Base-by-base conservation (phyloP, 1,140 invertebrate species). In the Branchinecta lynchi region DNA sequence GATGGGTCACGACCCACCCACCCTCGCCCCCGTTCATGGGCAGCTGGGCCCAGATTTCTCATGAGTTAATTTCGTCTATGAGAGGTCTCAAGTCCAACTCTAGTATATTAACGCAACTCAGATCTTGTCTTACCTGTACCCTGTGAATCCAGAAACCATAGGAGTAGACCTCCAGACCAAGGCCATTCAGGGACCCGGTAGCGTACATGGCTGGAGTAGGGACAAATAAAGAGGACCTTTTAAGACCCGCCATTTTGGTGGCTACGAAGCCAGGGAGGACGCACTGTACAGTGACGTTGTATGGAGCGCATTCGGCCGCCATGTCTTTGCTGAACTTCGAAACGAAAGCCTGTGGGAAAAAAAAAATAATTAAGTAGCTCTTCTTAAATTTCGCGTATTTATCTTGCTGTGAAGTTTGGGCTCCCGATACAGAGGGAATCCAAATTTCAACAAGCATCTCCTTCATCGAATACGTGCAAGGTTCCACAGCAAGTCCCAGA, bases 171-270 rank as follows among this genome's bases (percentile, higher is more conserved):
- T 86, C 83, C 66, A 90, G 83, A 15, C 91, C 91, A 43, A 91
- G 81, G 15, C 89, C 88, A 72, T 82, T 84, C 7, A 96, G 78
- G 0, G 91, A 86, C 0, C 85, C 82, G 68, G 84, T 81, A 7
- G 94, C 93, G 79, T 86, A 97, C 12, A 81, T 83, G 3, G 85
- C 81, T 0, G 93, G 86, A 0, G 85, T 84, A 0, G 93, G 93
- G 12, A 87, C 87, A 79, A 90, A 86, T 77, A 89, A 83, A 3
- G 86, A 86, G n/a, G 89, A 80, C 72, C 84, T 86, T 45, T 85
- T 84, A 69, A 96, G 89, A 75, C 89, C 89, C 20, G 89, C 89
- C 92, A 97, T 92, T 74, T 95, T 96, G 0, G 93, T 93, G 7
- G 90, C 89, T 0, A 98, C 93, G 74, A 89, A 92, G 21, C 89